Percentiles rank a stretch among this genome's conserved stretches.
Evolutionary conservation across 1,140 invertebrate species (phyloP).

Genomic region (Megalopta genalis): DNA sequence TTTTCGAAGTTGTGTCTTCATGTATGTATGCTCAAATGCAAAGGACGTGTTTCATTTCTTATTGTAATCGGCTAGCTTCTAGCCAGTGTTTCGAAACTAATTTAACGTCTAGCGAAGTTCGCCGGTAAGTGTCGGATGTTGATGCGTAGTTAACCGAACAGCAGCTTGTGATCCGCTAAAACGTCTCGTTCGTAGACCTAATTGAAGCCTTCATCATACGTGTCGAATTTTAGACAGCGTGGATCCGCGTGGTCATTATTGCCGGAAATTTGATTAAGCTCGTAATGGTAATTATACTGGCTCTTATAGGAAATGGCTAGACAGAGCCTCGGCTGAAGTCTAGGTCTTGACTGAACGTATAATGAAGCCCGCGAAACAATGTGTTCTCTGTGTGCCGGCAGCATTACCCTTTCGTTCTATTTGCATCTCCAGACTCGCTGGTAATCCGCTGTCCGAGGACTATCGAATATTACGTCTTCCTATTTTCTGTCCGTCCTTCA

Average conservation of each 20-base stretch:
- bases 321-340: background rate
- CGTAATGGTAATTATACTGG: conserved; percentile 25
- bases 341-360: conserved; percentile 23
- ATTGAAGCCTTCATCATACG: background rate
- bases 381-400: conserved; percentile 34
- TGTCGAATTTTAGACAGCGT: background rate
- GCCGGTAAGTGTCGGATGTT: too few relatives aligned
- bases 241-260: conserved; percentile 15
- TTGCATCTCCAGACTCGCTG: conserved; percentile 36
- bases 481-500: background rate
- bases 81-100: too few relatives aligned
- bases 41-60: too few relatives aligned
- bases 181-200: background rate
- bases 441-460: conserved; percentile 1
- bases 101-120: too few relatives aligned
- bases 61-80: too few relatives aligned
- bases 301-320: conserved; percentile 47
- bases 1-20: too few relatives aligned
- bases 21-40: too few relatives aligned
- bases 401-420: conserved; percentile 58
- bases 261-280: conserved; percentile 35
- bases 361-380: conserved; percentile 62
- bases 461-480: background rate
- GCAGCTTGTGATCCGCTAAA: too few relatives aligned
- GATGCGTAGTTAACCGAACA: too few relatives aligned